phyloP scores from a whole-genome alignment of 1,140 invertebrate species.

The Callitettix versicolor region DNA sequence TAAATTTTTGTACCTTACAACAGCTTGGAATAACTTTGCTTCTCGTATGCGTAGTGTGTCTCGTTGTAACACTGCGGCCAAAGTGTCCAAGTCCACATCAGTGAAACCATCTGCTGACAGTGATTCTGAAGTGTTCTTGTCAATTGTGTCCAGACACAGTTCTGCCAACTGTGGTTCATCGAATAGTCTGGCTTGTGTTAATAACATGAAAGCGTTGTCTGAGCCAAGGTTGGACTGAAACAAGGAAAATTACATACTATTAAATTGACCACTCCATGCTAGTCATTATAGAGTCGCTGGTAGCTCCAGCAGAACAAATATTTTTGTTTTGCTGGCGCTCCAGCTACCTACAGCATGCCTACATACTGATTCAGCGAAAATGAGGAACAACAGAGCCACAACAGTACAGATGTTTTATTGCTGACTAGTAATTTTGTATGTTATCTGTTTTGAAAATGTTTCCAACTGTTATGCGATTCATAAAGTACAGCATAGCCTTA shows the following conservation, averaged over 20 bases:
- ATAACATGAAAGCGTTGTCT: conserved; percentile 77
- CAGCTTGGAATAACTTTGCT: conserved; percentile 66
- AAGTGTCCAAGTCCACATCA: conserved; percentile 75
- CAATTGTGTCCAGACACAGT: conserved; percentile 74
- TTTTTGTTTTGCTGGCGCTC: too few species aligned
- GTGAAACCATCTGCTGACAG: conserved; percentile 75
- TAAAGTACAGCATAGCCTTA: too few species aligned
- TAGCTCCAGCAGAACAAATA: too few species aligned
- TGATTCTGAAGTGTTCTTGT: conserved; percentile 73
- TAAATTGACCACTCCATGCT: too few species aligned
- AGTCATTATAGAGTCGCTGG: too few species aligned
- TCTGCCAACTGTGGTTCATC: conserved; percentile 69
- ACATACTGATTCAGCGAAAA: not conserved
- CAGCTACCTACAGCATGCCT: too few species aligned
- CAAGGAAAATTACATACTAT: not conserved
- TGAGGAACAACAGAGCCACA: not conserved
- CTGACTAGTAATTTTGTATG: too few species aligned
- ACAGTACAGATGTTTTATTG: not conserved
- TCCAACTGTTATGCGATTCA: too few species aligned
- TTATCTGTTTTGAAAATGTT: too few species aligned
- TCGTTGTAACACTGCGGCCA: conserved; percentile 68
- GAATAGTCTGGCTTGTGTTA: conserved; percentile 70
- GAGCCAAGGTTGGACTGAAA: conserved; percentile 51
- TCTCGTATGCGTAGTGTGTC: conserved; percentile 75
- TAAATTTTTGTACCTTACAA: conserved; percentile 45